Evolutionary conservation across 2,797 vertebrate genomes (phyloP), one percentile per base, ranked within the genome.

Genomic region (Pogoniulus pusillus): DNA sequence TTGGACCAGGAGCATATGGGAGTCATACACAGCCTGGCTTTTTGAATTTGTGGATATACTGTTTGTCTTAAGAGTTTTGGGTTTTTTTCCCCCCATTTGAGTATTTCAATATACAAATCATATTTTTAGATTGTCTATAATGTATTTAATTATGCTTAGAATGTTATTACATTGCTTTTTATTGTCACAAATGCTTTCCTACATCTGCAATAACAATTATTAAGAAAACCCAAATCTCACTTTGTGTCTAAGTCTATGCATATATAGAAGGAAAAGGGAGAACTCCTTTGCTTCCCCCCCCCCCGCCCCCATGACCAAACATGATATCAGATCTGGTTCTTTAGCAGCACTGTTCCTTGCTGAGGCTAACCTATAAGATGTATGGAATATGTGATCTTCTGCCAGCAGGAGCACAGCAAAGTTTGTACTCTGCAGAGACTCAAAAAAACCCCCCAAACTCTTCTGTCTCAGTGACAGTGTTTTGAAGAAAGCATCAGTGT

Each of bases 371-470:
- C 23, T 10, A 37, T 39, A 23, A 9, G 8, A 30, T 69, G 2
- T 3, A 2, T 47, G 29, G 27, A 71, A 1, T 1, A 1, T 0
- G 1, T 55, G 17, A 55, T 27, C 30, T 80, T 57, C 17, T 57
- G 16, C 14, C 24, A 69, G 17, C 14, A 74, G 26, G 10, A 7
- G 6, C 7, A 65, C 18, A 76, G 23, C 5, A 24, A 78, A 57
- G 23, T 49, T 45, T 19, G 11, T 30, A 17, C 5, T 16, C 23
- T n/a, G 7, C n/a, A 76, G 18, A 88, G 7, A 2, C 4, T 41
- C 16, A 58, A 43, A 74, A 62, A 87, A 80, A 24, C 7, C 45
- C 43, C 43, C 47, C 41, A 17, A 41, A 41, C 39, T 74, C 41
- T 45, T 59, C 29, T 45, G 39, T 17, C 13, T 76, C 9, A 34